Conservation (phyloP, 2,888 invertebrate species). For the Buathra laborator region DNA sequence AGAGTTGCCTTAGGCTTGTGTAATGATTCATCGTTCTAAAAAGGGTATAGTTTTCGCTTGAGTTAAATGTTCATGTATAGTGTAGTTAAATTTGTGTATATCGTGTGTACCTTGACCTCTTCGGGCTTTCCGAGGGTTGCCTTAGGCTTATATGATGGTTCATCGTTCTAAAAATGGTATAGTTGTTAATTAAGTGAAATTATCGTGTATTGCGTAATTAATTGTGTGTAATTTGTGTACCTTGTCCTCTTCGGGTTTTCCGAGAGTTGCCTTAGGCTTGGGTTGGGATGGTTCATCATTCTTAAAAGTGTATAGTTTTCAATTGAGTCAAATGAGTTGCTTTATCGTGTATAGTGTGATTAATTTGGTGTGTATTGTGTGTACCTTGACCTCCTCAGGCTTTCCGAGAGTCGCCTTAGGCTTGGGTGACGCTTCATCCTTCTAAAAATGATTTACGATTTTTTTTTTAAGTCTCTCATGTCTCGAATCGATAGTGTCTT, state of each 20-base stretch:
- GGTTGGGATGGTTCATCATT: neutral
- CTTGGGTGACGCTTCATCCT: conserved; percentile 69
- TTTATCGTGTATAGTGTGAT: conserved; percentile 68
- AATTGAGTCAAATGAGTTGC: conserved; percentile 53
- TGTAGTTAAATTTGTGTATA: conserved; percentile 43
- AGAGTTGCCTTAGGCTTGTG: conserved; percentile 68
- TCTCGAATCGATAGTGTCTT: neutral
- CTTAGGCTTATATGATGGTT: conserved; percentile 68
- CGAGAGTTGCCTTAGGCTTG: conserved; percentile 69
- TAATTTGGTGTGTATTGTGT: conserved; percentile 34
- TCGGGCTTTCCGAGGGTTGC: conserved; percentile 66
- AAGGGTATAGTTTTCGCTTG: conserved; percentile 29
- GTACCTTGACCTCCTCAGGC: conserved; percentile 72
- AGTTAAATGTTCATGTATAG: conserved; percentile 67
- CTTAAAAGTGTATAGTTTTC: conserved; percentile 38
- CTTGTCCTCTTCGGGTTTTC: conserved; percentile 68
- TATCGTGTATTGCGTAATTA: conserved; percentile 68
- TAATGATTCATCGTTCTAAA: conserved; percentile 71
- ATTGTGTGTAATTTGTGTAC: conserved; percentile 57
- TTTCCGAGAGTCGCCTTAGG: conserved; percentile 71
- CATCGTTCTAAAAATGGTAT: conserved; percentile 69
- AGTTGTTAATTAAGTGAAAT: conserved; percentile 42
- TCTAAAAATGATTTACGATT: conserved; percentile 65
- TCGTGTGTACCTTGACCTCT: conserved; percentile 67
- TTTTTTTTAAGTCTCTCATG: neutral